Evolutionary conservation across 2,888 invertebrate species (phyloP).

Genomic region (Catocala fraxini): DNA sequence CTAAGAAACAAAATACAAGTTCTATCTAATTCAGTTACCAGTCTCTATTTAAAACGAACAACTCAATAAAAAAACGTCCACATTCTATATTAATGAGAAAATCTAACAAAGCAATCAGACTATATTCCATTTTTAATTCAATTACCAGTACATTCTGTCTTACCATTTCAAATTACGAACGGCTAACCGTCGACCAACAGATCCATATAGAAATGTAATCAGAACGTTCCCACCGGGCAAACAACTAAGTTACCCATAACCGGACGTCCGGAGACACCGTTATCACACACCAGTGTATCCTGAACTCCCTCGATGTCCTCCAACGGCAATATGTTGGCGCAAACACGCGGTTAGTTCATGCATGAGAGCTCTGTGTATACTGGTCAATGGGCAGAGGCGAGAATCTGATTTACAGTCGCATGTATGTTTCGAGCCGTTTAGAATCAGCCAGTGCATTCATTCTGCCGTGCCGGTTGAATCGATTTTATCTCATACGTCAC

Average conservation of each 20-base stretch:
- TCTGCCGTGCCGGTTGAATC: slow-evolving; percentile 35
- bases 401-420: slow-evolving; percentile 50
- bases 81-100: too few relatives aligned
- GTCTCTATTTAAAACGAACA: too few relatives aligned
- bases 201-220: slow-evolving; percentile 49
- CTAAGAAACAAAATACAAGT: too few relatives aligned
- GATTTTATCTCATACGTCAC: slow-evolving; percentile 35
- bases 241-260: slow-evolving; percentile 59
- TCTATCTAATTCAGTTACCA: too few relatives aligned
- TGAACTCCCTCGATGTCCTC: slow-evolving; percentile 30
- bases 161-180: slow-evolving; percentile 8
- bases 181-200: slow-evolving; percentile 17
- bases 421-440: slow-evolving; percentile 31
- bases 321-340: neutral
- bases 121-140: too few relatives aligned
- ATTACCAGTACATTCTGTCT: neutral
- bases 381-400: slow-evolving; percentile 36
- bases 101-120: too few relatives aligned
- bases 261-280: slow-evolving; percentile 49
- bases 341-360: slow-evolving; percentile 2
- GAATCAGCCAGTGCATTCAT: slow-evolving; percentile 33
- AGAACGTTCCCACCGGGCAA: slow-evolving; percentile 51
- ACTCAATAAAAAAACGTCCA: too few relatives aligned
- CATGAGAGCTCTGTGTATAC: slow-evolving; percentile 27
- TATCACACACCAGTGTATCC: slow-evolving; percentile 31